Base-by-base conservation (phyloP, 2,888 invertebrate genomes). In the Linhomoeus sp. region DNA sequence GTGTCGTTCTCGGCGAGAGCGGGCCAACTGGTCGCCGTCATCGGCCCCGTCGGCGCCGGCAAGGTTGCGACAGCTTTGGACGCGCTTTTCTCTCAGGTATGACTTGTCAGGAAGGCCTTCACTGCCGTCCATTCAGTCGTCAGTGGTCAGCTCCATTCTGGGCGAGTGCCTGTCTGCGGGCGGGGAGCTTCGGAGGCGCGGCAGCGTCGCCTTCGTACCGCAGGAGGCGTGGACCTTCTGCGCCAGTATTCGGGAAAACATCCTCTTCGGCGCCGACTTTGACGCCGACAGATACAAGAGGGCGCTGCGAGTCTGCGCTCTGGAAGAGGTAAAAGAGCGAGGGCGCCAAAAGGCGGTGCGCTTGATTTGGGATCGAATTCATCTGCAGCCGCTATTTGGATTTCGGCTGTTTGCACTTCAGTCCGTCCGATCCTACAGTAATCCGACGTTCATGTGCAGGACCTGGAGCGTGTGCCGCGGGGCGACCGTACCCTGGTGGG, bases 11-110 rank as follows among this genome's bases (percentile, higher is more conserved):
- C 52, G 3, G 66, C 67, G 3, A 55, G 57, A 35, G 53, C 62
- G 7, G 69, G 70, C 2, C 62, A 70, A 44, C 68, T 76, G 45
- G 76, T 80, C 54, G 83, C 81, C 1, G 73, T 88, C 19, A 79
- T 87, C 49, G 87, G 87, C 14, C 77, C 84, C 0, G 86, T 87
- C 15, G 88, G 87, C 12, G 74, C 81, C 29, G 88, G 87, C 60
- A 88, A 81, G 72, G 75, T 74, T 58, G 47, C 45, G n/a, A n/a
- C n/a, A n/a, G n/a, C n/a, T n/a, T n/a, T n/a, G n/a, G n/a, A n/a
- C n/a, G n/a, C n/a, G n/a, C n/a, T n/a, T n/a, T n/a, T n/a, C n/a
- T n/a, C n/a, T n/a, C n/a, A n/a, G n/a, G n/a, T n/a, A n/a, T n/a
- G n/a, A n/a, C n/a, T n/a, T n/a, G n/a, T n/a, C n/a, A n/a, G n/a